Conservation (phyloP, 2,797 vertebrate genomes). For the Schizopygopsis malacanthus region DNA sequence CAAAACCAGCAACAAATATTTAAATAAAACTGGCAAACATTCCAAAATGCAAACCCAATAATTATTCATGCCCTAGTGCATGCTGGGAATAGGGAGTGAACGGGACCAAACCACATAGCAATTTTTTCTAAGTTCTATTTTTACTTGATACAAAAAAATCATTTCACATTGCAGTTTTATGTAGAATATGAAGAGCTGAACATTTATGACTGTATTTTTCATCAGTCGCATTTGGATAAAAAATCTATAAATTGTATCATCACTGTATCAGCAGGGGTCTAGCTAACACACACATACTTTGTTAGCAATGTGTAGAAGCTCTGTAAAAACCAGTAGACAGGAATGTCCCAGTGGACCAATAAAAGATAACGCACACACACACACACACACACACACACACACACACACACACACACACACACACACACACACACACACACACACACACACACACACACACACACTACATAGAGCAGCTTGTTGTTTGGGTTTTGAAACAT, state of each 20-base stretch:
- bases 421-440: slow-evolving; percentile 31
- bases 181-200: slow-evolving; percentile 2
- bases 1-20: neutral
- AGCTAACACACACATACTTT: neutral
- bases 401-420: slow-evolving; percentile 29
- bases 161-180: neutral
- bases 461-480: slow-evolving; percentile 10
- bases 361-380: slow-evolving; percentile 32
- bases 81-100: neutral
- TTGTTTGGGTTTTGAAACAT: slow-evolving; percentile 38
- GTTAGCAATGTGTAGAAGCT: neutral
- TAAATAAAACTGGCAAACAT: neutral
- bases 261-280: neutral
- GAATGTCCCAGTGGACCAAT: slow-evolving; percentile 12
- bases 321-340: slow-evolving; percentile 21
- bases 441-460: slow-evolving; percentile 33
- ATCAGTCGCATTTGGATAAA: neutral
- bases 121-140: neutral
- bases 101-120: neutral
- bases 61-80: slow-evolving; percentile 27
- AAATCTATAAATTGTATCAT: neutral
- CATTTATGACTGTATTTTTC: neutral
- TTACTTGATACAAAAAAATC: neutral
- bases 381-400: slow-evolving; percentile 33
- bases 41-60: neutral